Conservation (phyloP, 2,797 vertebrate species). For the Myotis vivesi region DNA sequence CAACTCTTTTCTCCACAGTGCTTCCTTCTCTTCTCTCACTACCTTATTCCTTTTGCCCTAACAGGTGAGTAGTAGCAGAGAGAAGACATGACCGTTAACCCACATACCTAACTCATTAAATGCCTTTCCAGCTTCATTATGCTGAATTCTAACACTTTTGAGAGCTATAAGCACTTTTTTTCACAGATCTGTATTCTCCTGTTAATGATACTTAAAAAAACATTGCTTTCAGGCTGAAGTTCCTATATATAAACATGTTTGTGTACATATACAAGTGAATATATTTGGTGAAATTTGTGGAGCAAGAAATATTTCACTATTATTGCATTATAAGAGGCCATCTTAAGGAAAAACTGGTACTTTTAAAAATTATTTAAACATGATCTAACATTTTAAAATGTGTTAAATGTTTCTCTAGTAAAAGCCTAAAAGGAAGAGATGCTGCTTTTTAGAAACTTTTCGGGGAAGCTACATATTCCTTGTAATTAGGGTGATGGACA, state of each 20-base stretch:
- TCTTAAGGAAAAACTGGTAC: neutral
- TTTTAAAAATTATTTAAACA: constrained; percentile 2
- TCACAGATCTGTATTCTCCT: neutral
- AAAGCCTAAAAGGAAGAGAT: neutral
- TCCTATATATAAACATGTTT: neutral
- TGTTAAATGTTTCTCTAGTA: neutral
- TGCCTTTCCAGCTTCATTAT: neutral
- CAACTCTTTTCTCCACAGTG: neutral
- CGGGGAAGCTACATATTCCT: neutral
- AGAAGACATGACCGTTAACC: neutral
- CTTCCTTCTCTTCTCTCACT: neutral
- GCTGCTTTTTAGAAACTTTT: neutral
- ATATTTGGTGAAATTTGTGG: neutral
- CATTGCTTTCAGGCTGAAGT: neutral
- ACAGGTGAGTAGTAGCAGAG: neutral
- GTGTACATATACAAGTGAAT: neutral
- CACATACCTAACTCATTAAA: neutral
- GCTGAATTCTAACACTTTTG: neutral
- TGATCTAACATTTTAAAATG: neutral
- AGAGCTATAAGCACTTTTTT: neutral
- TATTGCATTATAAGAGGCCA: neutral
- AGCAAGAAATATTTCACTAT: neutral
- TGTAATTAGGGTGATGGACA: neutral
- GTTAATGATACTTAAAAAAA: neutral
- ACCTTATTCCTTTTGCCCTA: neutral